Evolutionary conservation across 1,140 invertebrate species (phyloP).

Genomic region (Fopius arisanus): DNA sequence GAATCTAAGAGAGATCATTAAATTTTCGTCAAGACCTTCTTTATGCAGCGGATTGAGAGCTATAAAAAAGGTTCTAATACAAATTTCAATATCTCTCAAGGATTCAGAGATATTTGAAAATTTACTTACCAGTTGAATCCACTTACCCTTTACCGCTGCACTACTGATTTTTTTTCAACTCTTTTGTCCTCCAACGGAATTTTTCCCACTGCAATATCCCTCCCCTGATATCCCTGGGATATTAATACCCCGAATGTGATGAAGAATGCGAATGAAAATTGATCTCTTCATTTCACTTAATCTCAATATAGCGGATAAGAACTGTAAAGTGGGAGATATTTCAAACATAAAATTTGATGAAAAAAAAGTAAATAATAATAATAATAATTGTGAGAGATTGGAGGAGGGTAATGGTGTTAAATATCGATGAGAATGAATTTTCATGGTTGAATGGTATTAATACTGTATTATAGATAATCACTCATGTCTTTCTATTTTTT

Average conservation of each 20-base stretch:
- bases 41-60: neutral
- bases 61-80: neutral
- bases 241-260: too few relatives aligned
- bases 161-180: too few relatives aligned
- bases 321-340: constrained; percentile 7
- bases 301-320: neutral
- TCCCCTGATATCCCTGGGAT: too few relatives aligned
- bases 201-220: too few relatives aligned
- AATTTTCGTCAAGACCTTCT: neutral
- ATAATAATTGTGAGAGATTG: constrained; percentile 10
- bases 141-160: too few relatives aligned
- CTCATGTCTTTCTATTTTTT: constrained; percentile 9
- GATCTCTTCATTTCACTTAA: constrained; percentile 5
- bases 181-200: too few relatives aligned
- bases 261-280: neutral
- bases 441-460: constrained; percentile 13
- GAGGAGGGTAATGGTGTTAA: constrained; percentile 5
- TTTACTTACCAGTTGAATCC: too few relatives aligned
- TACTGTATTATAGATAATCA: constrained; percentile 10
- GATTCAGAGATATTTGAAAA: neutral
- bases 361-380: neutral
- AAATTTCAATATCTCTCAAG: neutral
- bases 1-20: neutral
- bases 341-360: neutral
- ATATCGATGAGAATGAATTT: constrained; percentile 11